Conservation (phyloP, 92 coral and sea anemone genomes). For the Montipora capitata region DNA sequence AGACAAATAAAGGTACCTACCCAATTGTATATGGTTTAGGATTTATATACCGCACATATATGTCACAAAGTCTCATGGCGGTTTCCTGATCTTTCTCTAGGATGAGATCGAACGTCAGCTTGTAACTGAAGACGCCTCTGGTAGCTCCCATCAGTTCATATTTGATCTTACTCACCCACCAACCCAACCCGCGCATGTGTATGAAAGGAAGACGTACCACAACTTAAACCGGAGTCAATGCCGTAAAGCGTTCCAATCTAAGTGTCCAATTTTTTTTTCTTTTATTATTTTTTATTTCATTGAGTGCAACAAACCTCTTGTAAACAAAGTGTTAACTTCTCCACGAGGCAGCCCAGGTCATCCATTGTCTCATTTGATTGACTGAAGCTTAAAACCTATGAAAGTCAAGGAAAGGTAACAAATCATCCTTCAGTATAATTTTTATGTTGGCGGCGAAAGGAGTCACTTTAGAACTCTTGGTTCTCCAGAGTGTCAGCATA, state of each 20-base stretch:
- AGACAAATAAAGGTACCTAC: too few relatives aligned
- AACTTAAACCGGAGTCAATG: too few relatives aligned
- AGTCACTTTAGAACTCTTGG: neutral
- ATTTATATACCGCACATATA: neutral
- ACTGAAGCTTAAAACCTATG: constrained; percentile 54
- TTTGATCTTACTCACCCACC: too few relatives aligned
- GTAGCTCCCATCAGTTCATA: neutral
- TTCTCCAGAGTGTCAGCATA: neutral
- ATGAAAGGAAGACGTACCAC: too few relatives aligned
- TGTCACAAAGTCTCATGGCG: too few relatives aligned
- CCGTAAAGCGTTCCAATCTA: too few relatives aligned
- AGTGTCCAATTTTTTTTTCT: too few relatives aligned
- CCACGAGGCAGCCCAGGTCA: constrained; percentile 60
- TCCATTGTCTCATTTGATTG: constrained; percentile 54
- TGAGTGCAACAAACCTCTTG: constrained; percentile 50
- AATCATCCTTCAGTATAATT: neutral
- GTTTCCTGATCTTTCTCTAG: too few relatives aligned
- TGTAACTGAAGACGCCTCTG: too few relatives aligned
- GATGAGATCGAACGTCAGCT: too few relatives aligned
- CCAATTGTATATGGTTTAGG: too few relatives aligned
- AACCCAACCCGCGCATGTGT: too few relatives aligned
- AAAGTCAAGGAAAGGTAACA: neutral
- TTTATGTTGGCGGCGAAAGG: neutral
- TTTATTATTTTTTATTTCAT: neutral
- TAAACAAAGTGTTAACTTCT: constrained; percentile 66